Evolutionary conservation across 2,113 vertebrate genomes (phyloP), one percentile per base, ranked within the genome.

Genomic region (Hylia prasina): DNA sequence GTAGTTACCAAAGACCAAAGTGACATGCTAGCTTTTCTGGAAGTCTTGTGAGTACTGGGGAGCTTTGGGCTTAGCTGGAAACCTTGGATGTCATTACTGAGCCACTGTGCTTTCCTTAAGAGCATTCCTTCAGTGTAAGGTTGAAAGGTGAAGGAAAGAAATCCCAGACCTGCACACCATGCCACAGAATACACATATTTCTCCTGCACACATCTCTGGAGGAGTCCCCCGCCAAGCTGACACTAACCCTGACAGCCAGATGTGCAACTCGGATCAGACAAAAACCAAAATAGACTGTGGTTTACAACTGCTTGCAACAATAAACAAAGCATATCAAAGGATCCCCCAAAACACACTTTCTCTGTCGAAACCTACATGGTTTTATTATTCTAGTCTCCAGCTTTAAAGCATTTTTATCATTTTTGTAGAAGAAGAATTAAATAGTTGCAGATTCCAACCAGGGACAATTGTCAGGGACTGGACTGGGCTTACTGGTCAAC

Each of bases 371-470:
- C 47, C 37, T 96, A 48, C 42, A 95, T 86, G 77, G 77, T 77
- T 96, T 95, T 95, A 89, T 95, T 97, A 92, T 96, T 96, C 48
- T 56, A 71, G 58, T 73, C 27, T 93, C 37, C 96, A 83, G 77
- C 94, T 95, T 96, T 89, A 96, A 98, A 97, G 78, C 56, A 93
- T 93, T 97, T 92, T 97, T 97, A 65, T 83, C 31, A 91, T 87
- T 95, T 97, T 97, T 87, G 90, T 66, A 78, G 50, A 47, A 64
- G 60, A 86, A 81, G 56, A 82, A 82, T 87, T 84, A 83, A 95
- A 93, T 72, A 80, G 57, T 76, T 97, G 76, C 89, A 78, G 77
- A 97, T 96, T 75, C 76, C 90, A 84, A 14, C 50, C 68, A 73
- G 66, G 90, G 93, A 84, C 87, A 93, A 83, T 97, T 84, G 82